Percentiles rank a stretch among this genome's conserved stretches.
These are phyloP conservation scores for Gryllus bimaculatus DNA, from an alignment of 1,140 invertebrate species.

Conservation along the genomic window DNA sequence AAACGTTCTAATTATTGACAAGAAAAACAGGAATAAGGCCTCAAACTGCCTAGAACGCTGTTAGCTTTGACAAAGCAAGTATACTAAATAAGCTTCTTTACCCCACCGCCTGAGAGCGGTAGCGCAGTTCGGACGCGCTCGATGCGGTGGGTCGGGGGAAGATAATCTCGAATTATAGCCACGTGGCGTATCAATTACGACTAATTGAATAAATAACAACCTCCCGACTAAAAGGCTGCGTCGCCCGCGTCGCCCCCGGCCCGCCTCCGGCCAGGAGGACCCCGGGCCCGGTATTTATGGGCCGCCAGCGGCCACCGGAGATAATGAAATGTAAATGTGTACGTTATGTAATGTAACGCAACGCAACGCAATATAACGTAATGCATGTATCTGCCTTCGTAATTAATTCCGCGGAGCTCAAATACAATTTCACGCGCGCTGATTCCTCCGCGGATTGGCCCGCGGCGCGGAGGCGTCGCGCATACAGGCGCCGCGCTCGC, in stretches of 20 bases:
- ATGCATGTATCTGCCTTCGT: not conserved
- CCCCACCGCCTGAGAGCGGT: no score
- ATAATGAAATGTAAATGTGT: conserved; percentile 6
- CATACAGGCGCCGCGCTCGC: not conserved
- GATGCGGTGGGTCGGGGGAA: no score
- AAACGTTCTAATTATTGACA: no score
- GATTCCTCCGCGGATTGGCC: not conserved
- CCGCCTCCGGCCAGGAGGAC: not conserved
- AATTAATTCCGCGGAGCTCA: not conserved
- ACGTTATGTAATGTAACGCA: not conserved
- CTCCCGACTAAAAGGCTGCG: no score
- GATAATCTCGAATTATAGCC: no score
- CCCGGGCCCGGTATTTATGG: not conserved
- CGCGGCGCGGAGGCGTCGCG: not conserved
- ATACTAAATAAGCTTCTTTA: no score
- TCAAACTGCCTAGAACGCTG: no score
- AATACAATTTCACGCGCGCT: not conserved
- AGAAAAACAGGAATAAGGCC: no score
- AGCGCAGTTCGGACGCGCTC: no score
- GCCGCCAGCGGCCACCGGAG: not conserved
- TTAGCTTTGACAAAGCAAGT: no score
- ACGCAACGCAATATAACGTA: not conserved
- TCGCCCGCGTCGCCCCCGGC: not conserved
- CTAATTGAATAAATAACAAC: not conserved
- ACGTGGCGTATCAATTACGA: not conserved